Evolutionary conservation across 2,888 invertebrate species (phyloP).

Genomic region (Rotaria macrura): DNA sequence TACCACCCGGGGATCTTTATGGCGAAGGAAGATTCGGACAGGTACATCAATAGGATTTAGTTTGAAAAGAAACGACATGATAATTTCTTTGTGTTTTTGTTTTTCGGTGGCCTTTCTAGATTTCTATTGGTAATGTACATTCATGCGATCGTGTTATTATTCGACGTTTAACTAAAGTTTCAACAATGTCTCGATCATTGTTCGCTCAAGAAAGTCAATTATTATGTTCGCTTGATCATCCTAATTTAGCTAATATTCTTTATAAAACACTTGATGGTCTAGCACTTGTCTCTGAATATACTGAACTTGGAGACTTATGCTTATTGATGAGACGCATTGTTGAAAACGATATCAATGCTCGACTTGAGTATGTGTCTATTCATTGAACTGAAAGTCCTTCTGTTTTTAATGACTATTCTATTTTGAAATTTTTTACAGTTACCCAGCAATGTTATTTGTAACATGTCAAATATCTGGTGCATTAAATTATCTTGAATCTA

Average conservation of each 20-base stretch:
- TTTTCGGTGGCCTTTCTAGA: neutral
- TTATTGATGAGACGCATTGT: neutral
- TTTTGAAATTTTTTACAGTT: neutral
- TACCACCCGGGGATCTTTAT: neutral
- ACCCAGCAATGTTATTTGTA: neutral
- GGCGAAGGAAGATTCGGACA: slow-evolving; percentile 21
- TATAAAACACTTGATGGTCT: slow-evolving; percentile 21
- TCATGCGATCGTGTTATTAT: neutral
- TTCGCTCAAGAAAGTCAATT: neutral
- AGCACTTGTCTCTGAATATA: neutral
- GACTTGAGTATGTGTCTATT: neutral
- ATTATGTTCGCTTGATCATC: neutral
- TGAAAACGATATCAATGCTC: neutral
- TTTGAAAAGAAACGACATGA: neutral
- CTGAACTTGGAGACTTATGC: slow-evolving; percentile 6
- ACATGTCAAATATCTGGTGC: neutral
- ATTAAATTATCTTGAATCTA: neutral
- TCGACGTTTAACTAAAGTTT: slow-evolving; percentile 11
- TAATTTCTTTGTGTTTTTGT: neutral
- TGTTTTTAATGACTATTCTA: neutral
- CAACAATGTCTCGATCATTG: neutral
- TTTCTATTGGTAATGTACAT: neutral
- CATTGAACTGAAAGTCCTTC: neutral
- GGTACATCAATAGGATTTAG: neutral
- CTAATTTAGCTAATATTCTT: neutral